Base-by-base conservation (phyloP, 2,113 vertebrate genomes). In the Dolichotis patagonum region DNA sequence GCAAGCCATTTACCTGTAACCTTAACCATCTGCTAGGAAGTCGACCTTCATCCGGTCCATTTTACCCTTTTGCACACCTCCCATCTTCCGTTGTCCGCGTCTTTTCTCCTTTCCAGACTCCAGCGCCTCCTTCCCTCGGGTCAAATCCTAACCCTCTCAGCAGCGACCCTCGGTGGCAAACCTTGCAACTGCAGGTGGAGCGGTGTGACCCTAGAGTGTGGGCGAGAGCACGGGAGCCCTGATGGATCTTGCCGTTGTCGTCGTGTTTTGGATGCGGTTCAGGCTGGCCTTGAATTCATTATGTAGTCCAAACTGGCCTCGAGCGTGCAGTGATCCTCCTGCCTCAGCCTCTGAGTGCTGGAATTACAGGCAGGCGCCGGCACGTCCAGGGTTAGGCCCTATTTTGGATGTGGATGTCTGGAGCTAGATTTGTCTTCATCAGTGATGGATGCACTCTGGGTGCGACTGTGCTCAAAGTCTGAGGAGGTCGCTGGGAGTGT, bases 1-100 rank as follows among this genome's bases (percentile, higher is more conserved):
- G 1, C n/a, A n/a, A n/a, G n/a, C n/a, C n/a, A n/a, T 82, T 91
- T 93, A 46, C 71, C 77, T 94, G 95, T 82, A 58, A 63, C 86
- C 38, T 94, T 77, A 93, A 82, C 28, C 94, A 43, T 38, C 52
- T 6, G 46, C 38, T 67, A 35, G 26, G 60, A 82, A 58, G 43
- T 75, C 93, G 63, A 96, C 77, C 7, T 81, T 62, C 75, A 86
- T 83, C 49, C 65, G 60, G n/a, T 8, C 38, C 11, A 24, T 77
- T 78, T 90, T 43, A 49, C 54, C 28, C 16, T 54, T 90, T 80
- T 9, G 13, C 58, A 46, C n/a, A 52, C 1, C 35, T 20, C 41
- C 52, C 43, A 2, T 84, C 75, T 94, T 80, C 60, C 58, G 0
- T 80, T 84, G 67, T 49, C 12, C 13, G 52, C 12, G 14, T 16